Evolutionary conservation across 1,140 invertebrate species (phyloP), one percentile per base, ranked within the genome.

Genomic region (Amyelois transitella): DNA sequence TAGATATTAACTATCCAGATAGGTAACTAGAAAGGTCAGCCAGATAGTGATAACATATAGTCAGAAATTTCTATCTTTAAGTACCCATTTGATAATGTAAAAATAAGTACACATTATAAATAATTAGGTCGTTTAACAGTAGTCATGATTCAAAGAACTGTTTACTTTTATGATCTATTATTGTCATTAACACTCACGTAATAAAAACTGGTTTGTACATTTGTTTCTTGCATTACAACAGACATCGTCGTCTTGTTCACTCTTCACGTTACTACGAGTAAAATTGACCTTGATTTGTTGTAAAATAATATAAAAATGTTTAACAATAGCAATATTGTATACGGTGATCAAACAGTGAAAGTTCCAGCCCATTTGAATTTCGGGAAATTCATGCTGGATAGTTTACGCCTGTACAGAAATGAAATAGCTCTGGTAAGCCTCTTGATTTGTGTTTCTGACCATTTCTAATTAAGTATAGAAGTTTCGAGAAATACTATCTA

Each of bases 291-390:
- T 47, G 28, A 19, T 20, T 47, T 22, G 43, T 43, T 18, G 48
- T 51, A n/a, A n/a, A n/a, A n/a, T n/a, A n/a, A n/a, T 58, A 60
- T 58, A 38, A 64, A 59, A 32, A 66, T 62, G 56, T 53, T 44
- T 18, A 50, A 43, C 18, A 55, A 59, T 48, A 43, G 62, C 20
- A 54, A 55, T 47, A 72, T 72, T 49, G 62, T 78, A 43, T 64
- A 60, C 21, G 72, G 78, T 22, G 64, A 75, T 49, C 55, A 75
- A 69, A 65, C 71, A 58, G 58, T 75, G 20, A 32, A 66, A 58
- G 62, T 81, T 18, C 78, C 78, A 0, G 76, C 64, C 6, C 76
- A 81, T 60, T 62, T 79, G 49, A 77, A 79, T 70, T 79, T 79
- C 51, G 78, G 76, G n/a, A 78, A 79, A 72, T 75, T 62, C 52